phyloP scores from a whole-genome alignment of 2,888 invertebrate genomes.

The Cremastinae sp. region DNA sequence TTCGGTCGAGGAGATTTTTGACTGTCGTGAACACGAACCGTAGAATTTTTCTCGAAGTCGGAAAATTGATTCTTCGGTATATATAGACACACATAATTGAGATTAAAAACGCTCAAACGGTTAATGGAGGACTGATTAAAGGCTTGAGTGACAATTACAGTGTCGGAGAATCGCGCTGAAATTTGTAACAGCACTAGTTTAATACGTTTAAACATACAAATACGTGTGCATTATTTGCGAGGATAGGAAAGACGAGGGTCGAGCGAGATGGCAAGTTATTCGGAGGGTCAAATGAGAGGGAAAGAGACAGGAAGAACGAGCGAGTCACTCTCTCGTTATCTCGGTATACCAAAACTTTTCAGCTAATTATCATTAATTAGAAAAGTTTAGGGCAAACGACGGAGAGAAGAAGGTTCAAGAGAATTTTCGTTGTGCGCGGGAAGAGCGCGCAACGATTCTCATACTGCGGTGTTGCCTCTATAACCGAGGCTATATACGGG shows the following conservation, averaged over 20 bases:
- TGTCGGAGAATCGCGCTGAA: background rate
- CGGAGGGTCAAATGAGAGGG: conserved; percentile 49
- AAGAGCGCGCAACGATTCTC: conserved; percentile 55
- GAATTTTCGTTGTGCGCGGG: conserved; percentile 9
- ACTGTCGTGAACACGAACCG: conserved; percentile 10
- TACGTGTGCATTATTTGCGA: background rate
- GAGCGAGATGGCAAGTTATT: conserved; percentile 30
- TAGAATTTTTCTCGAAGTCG: background rate
- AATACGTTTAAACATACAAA: conserved; percentile 1
- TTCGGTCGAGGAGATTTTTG: conserved; percentile 7
- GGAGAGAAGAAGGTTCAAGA: conserved; percentile 23
- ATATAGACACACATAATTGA: too few relatives aligned
- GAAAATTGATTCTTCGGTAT: too few relatives aligned
- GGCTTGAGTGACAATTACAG: too few relatives aligned
- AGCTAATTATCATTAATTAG: conserved; percentile 80
- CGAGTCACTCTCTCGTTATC: conserved; percentile 74
- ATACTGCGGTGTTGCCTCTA: background rate
- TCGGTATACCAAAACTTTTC: conserved; percentile 69
- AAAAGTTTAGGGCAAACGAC: conserved; percentile 71
- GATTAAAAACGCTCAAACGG: background rate
- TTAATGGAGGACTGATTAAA: background rate
- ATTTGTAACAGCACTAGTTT: too few relatives aligned
- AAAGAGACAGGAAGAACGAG: conserved; percentile 27
- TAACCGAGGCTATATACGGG: conserved; percentile 22
- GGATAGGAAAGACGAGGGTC: conserved; percentile 20